Conservation (phyloP, 2,888 invertebrate species). For the Caradrina kadenii region DNA sequence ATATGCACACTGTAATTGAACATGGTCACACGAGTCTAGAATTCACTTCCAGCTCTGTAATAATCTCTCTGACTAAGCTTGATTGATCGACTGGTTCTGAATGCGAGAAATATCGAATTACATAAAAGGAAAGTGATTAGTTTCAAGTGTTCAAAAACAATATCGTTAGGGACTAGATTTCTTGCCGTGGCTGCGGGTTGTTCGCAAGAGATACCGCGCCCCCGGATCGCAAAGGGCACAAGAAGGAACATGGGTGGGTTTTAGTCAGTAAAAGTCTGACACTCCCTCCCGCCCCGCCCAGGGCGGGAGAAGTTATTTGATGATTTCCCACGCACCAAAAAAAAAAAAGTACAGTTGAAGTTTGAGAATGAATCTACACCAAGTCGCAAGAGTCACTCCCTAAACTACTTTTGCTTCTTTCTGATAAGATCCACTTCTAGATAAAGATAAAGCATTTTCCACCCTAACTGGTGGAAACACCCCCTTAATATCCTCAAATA, state of each 20-base stretch:
- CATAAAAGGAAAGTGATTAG: slow-evolving; percentile 17
- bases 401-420: neutral
- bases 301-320: no score
- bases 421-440: neutral
- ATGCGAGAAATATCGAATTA: slow-evolving; percentile 31
- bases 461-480: slow-evolving; percentile 8
- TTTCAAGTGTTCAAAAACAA: slow-evolving; percentile 11
- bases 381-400: neutral
- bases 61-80: slow-evolving; percentile 9
- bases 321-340: no score
- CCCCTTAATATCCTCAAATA: slow-evolving; percentile 19
- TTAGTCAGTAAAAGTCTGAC: no score
- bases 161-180: slow-evolving; percentile 1
- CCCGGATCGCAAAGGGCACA: no score
- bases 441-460: slow-evolving; percentile 21
- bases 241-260: no score
- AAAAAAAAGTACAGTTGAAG: no score
- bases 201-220: no score
- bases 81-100: slow-evolving; percentile 18
- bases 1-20: slow-evolving; percentile 6
- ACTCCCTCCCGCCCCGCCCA: no score
- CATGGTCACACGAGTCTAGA: slow-evolving; percentile 40
- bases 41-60: slow-evolving; percentile 10
- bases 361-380: no score
- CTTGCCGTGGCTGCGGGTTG: no score